These are phyloP conservation scores for Tetramorium alpestre DNA, from an alignment of 1,140 invertebrate species.

Conservation along the genomic window DNA sequence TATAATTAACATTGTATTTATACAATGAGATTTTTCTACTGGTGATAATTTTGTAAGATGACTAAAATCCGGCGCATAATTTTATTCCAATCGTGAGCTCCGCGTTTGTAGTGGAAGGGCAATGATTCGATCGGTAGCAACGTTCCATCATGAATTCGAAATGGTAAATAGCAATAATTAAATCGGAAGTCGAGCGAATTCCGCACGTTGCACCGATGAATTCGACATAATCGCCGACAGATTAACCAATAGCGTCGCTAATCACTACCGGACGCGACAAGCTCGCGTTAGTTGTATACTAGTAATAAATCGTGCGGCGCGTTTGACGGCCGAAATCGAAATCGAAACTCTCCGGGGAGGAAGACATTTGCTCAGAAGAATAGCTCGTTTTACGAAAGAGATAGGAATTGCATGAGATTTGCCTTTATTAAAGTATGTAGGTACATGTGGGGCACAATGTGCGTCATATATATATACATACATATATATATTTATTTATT, in stretches of 20 bases:
- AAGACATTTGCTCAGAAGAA: constrained; percentile 22
- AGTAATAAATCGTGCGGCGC: constrained; percentile 69
- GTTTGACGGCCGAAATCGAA: constrained; percentile 23
- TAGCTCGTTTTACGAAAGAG: neutral
- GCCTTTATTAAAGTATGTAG: neutral
- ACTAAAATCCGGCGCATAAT: constrained; percentile 9
- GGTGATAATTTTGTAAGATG: neutral
- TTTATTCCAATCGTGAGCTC: constrained; percentile 59
- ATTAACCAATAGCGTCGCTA: constrained; percentile 77
- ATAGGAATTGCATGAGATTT: neutral
- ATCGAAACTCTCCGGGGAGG: constrained; percentile 26
- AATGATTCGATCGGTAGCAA: constrained; percentile 67
- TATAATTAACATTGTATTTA: neutral
- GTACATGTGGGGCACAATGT: neutral
- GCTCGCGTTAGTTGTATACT: constrained; percentile 69
- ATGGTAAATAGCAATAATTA: constrained; percentile 77
- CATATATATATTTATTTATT: neutral
- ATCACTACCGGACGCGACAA: constrained; percentile 68
- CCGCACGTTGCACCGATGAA: constrained; percentile 73
- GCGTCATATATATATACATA: no score
- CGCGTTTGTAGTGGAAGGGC: constrained; percentile 57
- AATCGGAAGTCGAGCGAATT: constrained; percentile 76
- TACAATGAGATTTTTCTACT: neutral
- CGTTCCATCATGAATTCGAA: constrained; percentile 73
- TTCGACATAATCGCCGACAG: constrained; percentile 76